Evolutionary conservation across 2,113 vertebrate species (phyloP).

Genomic region (Notarius quadriscutis): DNA sequence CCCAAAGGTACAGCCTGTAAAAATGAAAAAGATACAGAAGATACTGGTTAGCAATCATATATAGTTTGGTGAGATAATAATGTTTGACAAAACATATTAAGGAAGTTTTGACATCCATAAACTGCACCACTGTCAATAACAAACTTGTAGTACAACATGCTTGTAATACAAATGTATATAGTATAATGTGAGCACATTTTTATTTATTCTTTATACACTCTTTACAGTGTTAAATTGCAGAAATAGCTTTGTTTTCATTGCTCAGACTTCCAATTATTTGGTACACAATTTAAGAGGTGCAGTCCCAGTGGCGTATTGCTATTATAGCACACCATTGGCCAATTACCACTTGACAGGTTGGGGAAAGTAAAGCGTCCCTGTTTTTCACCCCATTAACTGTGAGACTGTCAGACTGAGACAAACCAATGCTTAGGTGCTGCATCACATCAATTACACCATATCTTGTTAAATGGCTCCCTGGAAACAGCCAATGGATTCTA

Average conservation of each 20-base stretch:
- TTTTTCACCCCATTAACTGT: constrained; percentile 73
- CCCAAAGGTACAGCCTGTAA: constrained; percentile 64
- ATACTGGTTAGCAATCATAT: constrained; percentile 4
- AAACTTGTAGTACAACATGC: not conserved
- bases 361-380: constrained; percentile 63
- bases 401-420: constrained; percentile 64
- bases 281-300: constrained; percentile 64
- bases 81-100: not conserved
- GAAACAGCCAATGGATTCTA: constrained; percentile 30
- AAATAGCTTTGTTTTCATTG: constrained; percentile 34
- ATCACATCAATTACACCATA: constrained; percentile 64
- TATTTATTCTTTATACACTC: not conserved
- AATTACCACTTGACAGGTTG: constrained; percentile 74
- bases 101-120: not conserved
- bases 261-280: constrained; percentile 64
- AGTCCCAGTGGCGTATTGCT: constrained; percentile 65
- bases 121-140: not conserved
- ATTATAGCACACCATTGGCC: constrained; percentile 67
- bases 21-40: constrained; percentile 52
- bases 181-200: not conserved
- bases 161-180: not conserved
- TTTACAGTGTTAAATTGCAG: not conserved
- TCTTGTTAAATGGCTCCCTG: constrained; percentile 34
- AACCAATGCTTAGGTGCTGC: constrained; percentile 59
- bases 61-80: not conserved